Conservation (phyloP, 2,888 invertebrate genomes). For the Hydriomena furcata region DNA sequence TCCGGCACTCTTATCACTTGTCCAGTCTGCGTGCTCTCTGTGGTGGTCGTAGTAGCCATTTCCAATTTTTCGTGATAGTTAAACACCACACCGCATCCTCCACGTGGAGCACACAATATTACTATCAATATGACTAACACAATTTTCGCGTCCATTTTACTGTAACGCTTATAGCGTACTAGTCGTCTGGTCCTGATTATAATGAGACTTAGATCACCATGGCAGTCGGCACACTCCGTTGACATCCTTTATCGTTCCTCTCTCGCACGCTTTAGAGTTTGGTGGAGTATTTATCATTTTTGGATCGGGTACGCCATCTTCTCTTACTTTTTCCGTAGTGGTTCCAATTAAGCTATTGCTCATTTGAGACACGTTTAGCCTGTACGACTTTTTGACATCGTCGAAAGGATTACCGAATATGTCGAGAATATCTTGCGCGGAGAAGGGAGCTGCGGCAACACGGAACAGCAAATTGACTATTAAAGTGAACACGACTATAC, state of each 20-base stretch:
- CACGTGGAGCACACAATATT: constrained; percentile 37
- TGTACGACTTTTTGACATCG: constrained; percentile 49
- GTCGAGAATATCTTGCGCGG: constrained; percentile 53
- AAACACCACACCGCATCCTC: constrained; percentile 45
- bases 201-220: constrained; percentile 49
- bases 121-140: constrained; percentile 46
- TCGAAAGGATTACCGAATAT: constrained; percentile 68
- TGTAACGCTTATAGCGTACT: constrained; percentile 44
- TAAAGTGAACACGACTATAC: constrained; percentile 59
- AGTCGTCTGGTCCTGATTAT: constrained; percentile 31
- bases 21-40: constrained; percentile 41
- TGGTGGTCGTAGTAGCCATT: constrained; percentile 40
- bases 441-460: constrained; percentile 48
- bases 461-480: constrained; percentile 54
- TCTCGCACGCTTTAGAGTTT: constrained; percentile 50
- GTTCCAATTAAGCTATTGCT: constrained; percentile 16
- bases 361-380: constrained; percentile 12
- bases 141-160: constrained; percentile 62
- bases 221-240: constrained; percentile 66
- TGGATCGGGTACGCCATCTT: constrained; percentile 22
- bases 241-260: constrained; percentile 51
- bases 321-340: constrained; percentile 21
- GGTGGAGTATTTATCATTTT: constrained; percentile 67
- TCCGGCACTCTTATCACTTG: constrained; percentile 67
- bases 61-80: constrained; percentile 57